Evolutionary conservation across 2,797 vertebrate species (phyloP), one percentile per base, ranked within the genome.

Genomic region (Molossus alvarezi): DNA sequence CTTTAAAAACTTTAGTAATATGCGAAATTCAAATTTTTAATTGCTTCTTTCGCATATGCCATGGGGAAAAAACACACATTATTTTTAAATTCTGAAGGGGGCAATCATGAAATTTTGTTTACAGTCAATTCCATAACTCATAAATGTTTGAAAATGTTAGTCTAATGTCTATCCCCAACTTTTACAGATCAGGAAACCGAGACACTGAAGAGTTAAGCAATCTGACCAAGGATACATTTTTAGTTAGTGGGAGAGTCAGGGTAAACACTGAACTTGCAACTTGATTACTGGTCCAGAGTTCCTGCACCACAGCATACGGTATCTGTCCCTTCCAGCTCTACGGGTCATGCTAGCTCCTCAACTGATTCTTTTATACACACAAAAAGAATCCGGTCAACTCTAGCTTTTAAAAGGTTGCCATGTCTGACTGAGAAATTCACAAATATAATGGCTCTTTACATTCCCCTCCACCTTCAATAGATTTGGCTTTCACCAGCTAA

Each of bases 401-500:
- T 2, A 84, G 41, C 90, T 80, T 71, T 87, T 82, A 87, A 91
- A 95, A 91, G 21, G 71, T 77, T 89, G 73, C 51, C 53, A 33
- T 21, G 57, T 83, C 86, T 95, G 77, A 73, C 94, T 87, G 95
- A 88, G 77, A 85, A 95, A 92, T 87, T 96, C 88, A 81, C 48
- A 93, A 82, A 80, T 76, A 91, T 51, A 90, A 92, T n/a, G 62
- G 65, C 45, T 96, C 65, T 95, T 93, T 91, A 92, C 86, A 95
- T 90, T 87, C n/a, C 57, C 84, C n/a, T 81, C 93, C 45, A 84
- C 53, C 80, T 93, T 95, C 82, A 94, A 87, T 72, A 95, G 90
- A 95, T 90, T 71, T 94, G 91, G 89, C 94, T 97, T 95, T 97
- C 91, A 96, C 90, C 76, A 97, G 87, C 64, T 95, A 83, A 95